Evolutionary conservation across 2,888 invertebrate genomes (phyloP), one percentile per base, ranked within the genome.

Genomic region (Dynastes hyllus): DNA sequence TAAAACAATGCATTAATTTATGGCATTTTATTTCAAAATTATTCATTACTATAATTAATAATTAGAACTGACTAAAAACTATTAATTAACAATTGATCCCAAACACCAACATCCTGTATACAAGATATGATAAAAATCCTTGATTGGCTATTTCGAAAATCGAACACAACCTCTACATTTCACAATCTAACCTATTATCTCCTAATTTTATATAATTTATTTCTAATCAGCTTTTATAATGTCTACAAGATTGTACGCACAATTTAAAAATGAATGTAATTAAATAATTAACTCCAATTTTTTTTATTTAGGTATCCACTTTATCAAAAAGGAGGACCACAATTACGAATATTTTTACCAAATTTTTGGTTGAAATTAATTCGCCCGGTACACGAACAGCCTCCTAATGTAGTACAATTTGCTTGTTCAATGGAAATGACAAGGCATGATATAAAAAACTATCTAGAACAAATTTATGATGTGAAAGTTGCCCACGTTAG

Each of bases 301-400:
- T 53, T 29, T 16, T 58, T 75, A 37, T 32, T 29, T 76, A 95
- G 96, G 93, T 98, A 98, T 90, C 98, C 98, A 1, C 86, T 97
- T 51, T 98, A 96, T 89, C 95, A 95, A 89, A 93, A 92, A 87
- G 98, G 98, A 13, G 96, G 96, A 88, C 98, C 99, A n/a, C 98
- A 98, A 87, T 90, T 97, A 50, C 91, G 98, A 79, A 92, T 98
- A 9, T 98, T 97, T 88, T 90, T 99, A 50, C 98, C 99, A 0
- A 97, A 98, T 88, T 99, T 99, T 90, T 99, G 97, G 97, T 93
- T 99, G 94, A 98, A 98, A 90, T 86, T 98, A 22, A 92, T 98
- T 0, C 92, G 93, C 77, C 94, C 96, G 0, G 85, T 87, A 2
- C 89, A 91, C 27, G 91, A 91, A 50, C 92, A 94, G 83, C 96